Conservation (phyloP, 2,797 vertebrate genomes). For the Poecile montanus region DNA sequence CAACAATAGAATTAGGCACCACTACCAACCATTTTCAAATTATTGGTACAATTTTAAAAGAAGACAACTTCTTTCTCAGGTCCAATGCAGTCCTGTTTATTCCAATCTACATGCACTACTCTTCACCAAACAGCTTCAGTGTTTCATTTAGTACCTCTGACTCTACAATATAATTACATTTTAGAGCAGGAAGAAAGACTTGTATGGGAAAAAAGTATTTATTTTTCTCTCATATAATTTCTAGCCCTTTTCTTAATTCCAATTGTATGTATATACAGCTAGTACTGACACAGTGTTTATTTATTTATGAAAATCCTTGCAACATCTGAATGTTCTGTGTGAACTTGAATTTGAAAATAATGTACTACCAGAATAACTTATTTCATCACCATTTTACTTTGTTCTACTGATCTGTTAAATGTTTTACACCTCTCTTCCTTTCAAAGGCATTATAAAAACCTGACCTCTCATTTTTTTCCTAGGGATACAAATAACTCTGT, state of each 20-base stretch:
- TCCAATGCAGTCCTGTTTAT: background rate
- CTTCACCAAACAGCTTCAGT: background rate
- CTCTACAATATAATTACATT: background rate
- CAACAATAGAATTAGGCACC: background rate
- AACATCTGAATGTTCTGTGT: background rate
- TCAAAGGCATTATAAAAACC: background rate
- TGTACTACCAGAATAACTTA: background rate
- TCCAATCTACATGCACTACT: background rate
- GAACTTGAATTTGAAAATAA: conserved; percentile 7
- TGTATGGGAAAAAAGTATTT: background rate
- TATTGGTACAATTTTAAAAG: background rate
- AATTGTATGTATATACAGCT: background rate
- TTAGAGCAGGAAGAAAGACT: background rate
- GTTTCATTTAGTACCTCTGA: background rate
- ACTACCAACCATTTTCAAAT: background rate
- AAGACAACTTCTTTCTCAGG: background rate
- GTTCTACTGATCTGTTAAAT: background rate
- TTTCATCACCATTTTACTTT: background rate
- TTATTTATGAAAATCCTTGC: background rate
- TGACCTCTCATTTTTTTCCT: background rate
- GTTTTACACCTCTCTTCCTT: background rate
- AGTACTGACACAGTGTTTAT: background rate
- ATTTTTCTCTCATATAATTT: background rate
- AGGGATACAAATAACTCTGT: background rate
- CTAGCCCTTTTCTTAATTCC: background rate